Conservation (phyloP, 2,113 vertebrate genomes). For the Emydura subglobosa region DNA sequence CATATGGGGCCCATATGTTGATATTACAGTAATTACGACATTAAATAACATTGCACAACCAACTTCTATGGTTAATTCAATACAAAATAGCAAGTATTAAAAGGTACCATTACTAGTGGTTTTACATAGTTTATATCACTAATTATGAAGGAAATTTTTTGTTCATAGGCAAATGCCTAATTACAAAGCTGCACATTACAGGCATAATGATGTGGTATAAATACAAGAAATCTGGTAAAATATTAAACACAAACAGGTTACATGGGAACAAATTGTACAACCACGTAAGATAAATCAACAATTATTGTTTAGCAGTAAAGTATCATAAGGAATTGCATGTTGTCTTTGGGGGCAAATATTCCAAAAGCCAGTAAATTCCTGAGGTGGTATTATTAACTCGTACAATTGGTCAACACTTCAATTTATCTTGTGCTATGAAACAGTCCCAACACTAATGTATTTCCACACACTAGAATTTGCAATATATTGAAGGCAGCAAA, state of each 20-base stretch:
- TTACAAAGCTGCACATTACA: slow-evolving; percentile 92
- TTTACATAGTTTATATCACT: slow-evolving; percentile 82
- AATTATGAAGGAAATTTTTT: slow-evolving; percentile 82
- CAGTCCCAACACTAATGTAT: slow-evolving; percentile 48
- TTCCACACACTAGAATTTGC: slow-evolving; percentile 42
- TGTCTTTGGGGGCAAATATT: slow-evolving; percentile 51
- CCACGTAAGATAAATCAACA: slow-evolving; percentile 75
- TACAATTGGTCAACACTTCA: slow-evolving; percentile 61
- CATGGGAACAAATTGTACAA: slow-evolving; percentile 80
- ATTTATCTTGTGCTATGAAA: slow-evolving; percentile 78
- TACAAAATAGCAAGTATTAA: slow-evolving; percentile 87
- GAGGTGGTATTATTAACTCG: slow-evolving; percentile 78
- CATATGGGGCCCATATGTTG: slow-evolving; percentile 78
- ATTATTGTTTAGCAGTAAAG: slow-evolving; percentile 68
- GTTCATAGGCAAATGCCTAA: slow-evolving; percentile 89
- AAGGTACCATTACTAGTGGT: slow-evolving; percentile 87
- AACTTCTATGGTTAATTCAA: slow-evolving; percentile 86
- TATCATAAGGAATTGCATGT: slow-evolving; percentile 65
- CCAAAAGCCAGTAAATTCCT: slow-evolving; percentile 79
- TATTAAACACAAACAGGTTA: slow-evolving; percentile 82
- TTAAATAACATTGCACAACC: slow-evolving; percentile 88
- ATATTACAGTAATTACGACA: slow-evolving; percentile 86
- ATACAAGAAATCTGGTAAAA: slow-evolving; percentile 88
- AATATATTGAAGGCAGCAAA: slow-evolving; percentile 69
- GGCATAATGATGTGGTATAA: slow-evolving; percentile 89